Evolutionary conservation across 2,888 invertebrate genomes (phyloP).

Genomic region (Halocaridina rubra): DNA sequence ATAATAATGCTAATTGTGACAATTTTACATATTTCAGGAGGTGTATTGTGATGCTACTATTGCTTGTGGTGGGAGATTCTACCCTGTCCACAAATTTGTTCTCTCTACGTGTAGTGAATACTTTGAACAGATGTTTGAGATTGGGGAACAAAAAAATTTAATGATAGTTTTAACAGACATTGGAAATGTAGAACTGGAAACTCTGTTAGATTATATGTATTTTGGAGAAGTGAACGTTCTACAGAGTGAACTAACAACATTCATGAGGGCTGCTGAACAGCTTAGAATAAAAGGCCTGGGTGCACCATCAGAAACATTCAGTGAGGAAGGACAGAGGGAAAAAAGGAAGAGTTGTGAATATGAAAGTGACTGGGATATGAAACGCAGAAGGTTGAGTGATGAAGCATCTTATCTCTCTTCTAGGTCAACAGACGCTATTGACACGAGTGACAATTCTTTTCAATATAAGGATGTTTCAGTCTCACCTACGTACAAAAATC

Average conservation of each 20-base stretch:
- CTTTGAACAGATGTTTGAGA: slow-evolving; percentile 46
- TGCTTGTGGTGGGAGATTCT: slow-evolving; percentile 41
- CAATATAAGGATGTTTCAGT: no score
- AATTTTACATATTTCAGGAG: background rate
- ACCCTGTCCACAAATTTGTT: slow-evolving; percentile 40
- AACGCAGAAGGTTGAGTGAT: slow-evolving; percentile 9
- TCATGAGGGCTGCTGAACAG: slow-evolving; percentile 90
- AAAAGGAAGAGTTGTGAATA: background rate
- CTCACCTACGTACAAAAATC: no score
- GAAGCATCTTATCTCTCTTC: no score
- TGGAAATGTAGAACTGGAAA: slow-evolving; percentile 88
- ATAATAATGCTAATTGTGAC: background rate
- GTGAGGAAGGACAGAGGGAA: background rate
- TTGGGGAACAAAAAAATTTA: slow-evolving; percentile 69
- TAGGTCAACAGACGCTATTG: no score
- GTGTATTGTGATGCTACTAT: slow-evolving; percentile 43
- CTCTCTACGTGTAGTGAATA: slow-evolving; percentile 38
- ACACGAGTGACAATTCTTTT: no score
- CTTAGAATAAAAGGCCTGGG: slow-evolving; percentile 92
- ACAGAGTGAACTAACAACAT: slow-evolving; percentile 88
- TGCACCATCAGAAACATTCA: slow-evolving; percentile 69
- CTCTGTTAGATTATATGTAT: slow-evolving; percentile 95
- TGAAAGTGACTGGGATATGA: slow-evolving; percentile 20
- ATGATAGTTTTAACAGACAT: slow-evolving; percentile 92
- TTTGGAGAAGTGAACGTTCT: slow-evolving; percentile 92